Conservation (phyloP, 2,797 vertebrate species). For the Varecia variegata region DNA sequence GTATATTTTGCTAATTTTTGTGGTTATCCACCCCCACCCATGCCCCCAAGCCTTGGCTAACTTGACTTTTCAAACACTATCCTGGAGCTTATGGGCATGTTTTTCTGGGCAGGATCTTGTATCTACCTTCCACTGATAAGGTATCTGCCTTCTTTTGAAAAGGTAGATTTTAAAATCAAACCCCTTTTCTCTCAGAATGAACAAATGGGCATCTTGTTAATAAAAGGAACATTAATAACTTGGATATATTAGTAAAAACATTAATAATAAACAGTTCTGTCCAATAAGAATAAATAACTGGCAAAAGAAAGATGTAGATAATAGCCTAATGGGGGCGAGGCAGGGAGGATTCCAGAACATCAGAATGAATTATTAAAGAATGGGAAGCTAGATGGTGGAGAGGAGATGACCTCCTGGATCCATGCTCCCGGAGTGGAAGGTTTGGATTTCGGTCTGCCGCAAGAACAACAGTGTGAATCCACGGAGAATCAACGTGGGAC, state of each 20-base stretch:
- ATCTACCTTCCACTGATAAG: background rate
- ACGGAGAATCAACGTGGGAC: no score
- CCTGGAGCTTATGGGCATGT: background rate
- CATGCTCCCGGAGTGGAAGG: no score
- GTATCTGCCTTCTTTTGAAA: background rate
- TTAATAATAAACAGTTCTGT: background rate
- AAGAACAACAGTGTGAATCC: no score
- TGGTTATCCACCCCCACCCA: background rate
- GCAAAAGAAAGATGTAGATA: background rate
- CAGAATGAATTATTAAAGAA: background rate
- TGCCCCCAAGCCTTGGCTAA: background rate
- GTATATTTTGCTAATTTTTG: background rate
- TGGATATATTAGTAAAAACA: background rate
- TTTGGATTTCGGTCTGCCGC: no score
- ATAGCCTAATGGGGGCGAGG: background rate
- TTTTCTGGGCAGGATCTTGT: background rate
- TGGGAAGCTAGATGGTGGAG: no score
- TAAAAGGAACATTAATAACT: background rate
- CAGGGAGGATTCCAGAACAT: background rate
- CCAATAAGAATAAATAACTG: background rate
- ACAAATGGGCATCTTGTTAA: background rate
- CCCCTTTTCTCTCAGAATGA: background rate
- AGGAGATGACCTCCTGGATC: no score
- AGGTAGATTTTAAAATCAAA: conserved; percentile 39
- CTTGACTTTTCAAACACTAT: conserved; percentile 26